phyloP scores from a whole-genome alignment of 2,797 vertebrate genomes.

The Silurus lanzhouensis region DNA sequence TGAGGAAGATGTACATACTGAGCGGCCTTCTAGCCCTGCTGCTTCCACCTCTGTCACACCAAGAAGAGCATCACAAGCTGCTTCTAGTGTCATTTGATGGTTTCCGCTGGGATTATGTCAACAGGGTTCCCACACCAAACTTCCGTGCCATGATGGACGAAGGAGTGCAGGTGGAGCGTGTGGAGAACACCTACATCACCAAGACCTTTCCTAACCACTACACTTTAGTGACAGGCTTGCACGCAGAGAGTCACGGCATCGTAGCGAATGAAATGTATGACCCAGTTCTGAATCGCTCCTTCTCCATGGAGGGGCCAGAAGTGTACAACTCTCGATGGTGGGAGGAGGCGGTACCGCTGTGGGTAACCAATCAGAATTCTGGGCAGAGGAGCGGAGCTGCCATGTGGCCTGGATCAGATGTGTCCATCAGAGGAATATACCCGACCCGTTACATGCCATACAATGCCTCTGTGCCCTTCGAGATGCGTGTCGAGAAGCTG shows the following conservation, averaged over 20 bases:
- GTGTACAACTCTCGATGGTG: slow-evolving; percentile 84
- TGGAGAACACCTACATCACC: slow-evolving; percentile 87
- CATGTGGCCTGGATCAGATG: slow-evolving; percentile 93
- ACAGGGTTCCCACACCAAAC: slow-evolving; percentile 81
- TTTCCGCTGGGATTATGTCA: slow-evolving; percentile 92
- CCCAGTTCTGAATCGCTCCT: slow-evolving; percentile 79
- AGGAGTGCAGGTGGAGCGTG: slow-evolving; percentile 80
- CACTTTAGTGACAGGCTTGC: slow-evolving; percentile 88
- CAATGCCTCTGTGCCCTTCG: slow-evolving; percentile 83
- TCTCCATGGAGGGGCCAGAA: slow-evolving; percentile 82
- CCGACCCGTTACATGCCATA: slow-evolving; percentile 82
- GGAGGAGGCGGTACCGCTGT: slow-evolving; percentile 86
- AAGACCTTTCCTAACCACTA: slow-evolving; percentile 93
- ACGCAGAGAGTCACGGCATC: slow-evolving; percentile 86
- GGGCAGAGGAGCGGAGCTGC: slow-evolving; percentile 83
- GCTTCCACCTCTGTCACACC: slow-evolving; percentile 61
- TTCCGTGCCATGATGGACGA: slow-evolving; percentile 77
- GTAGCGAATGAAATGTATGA: slow-evolving; percentile 93
- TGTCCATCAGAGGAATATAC: slow-evolving; percentile 80
- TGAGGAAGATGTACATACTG: slow-evolving; percentile 56
- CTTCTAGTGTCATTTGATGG: slow-evolving; percentile 91
- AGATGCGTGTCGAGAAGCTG: slow-evolving; percentile 80
- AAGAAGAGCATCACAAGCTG: slow-evolving; percentile 72
- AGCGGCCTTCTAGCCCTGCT: slow-evolving; percentile 63
- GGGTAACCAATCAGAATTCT: slow-evolving; percentile 85